Percentiles rank a stretch among this genome's conserved stretches.
Evolutionary conservation across 1,140 invertebrate genomes (phyloP).

Genomic region (Atta colombica): DNA sequence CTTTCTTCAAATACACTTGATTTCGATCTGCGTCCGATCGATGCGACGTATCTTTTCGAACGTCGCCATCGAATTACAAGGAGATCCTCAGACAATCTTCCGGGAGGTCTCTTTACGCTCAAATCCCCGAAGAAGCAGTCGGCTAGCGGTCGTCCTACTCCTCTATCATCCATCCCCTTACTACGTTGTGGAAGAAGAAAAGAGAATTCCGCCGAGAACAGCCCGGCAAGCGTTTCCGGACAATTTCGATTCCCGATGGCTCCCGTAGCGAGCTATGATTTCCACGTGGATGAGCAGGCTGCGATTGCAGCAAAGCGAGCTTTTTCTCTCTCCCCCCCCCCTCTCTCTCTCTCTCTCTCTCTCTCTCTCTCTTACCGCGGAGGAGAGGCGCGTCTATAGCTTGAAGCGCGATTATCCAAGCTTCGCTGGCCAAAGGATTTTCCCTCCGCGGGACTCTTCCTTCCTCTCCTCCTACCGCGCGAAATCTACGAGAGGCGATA

Average conservation of each 20-base stretch:
- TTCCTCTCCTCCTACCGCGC: conserved; percentile 69
- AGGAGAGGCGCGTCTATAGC: conserved; percentile 76
- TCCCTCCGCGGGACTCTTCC: conserved; percentile 74
- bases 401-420: conserved; percentile 83
- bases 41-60: conserved; percentile 33
- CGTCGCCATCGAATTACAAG: conserved; percentile 68
- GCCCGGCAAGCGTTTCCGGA: conserved; percentile 79
- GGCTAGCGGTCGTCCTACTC: conserved; percentile 9
- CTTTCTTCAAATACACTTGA: conserved; percentile 46
- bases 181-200: conserved; percentile 24
- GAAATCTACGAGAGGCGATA: conserved; percentile 65
- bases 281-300: conserved; percentile 83
- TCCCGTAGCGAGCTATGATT: conserved; percentile 82
- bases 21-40: conserved; percentile 59
- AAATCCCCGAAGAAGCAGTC: conserved; percentile 72
- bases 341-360: not conserved
- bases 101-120: conserved; percentile 63
- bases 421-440: conserved; percentile 85
- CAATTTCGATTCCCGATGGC: conserved; percentile 84
- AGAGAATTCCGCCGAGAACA: conserved; percentile 64
- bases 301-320: conserved; percentile 83
- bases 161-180: not conserved
- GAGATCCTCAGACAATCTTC: conserved; percentile 64
- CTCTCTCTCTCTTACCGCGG: conserved; percentile 47
- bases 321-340: conserved; percentile 17